Percentiles rank a stretch among this genome's conserved stretches.
These are phyloP conservation scores for Dasypolia templi DNA, from an alignment of 2,888 invertebrate species.

Conservation along the genomic window DNA sequence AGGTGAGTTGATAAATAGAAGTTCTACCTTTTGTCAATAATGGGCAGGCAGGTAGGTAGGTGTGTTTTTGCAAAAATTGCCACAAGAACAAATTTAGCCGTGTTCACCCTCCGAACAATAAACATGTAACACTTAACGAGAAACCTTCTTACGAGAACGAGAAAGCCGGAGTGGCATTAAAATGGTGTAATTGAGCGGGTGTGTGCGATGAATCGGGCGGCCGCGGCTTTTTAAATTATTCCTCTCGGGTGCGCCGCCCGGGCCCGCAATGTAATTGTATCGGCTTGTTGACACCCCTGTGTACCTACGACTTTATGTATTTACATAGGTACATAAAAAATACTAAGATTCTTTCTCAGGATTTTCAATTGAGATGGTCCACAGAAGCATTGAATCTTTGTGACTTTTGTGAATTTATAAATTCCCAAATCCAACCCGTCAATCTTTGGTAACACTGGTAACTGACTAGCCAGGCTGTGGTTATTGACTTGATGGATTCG, in stretches of 20 bases:
- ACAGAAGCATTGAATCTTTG: not conserved
- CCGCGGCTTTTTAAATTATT: conserved; percentile 69
- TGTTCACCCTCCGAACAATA: conserved; percentile 53
- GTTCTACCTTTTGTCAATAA: not conserved
- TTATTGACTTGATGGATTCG: not conserved
- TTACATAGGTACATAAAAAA: not conserved
- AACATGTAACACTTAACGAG: conserved; percentile 55
- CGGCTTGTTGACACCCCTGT: conserved; percentile 46
- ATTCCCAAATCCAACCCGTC: not conserved
- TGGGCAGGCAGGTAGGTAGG: conserved; percentile 1
- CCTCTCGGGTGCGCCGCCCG: conserved; percentile 59
- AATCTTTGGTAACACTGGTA: too few species aligned
- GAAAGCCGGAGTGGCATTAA: conserved; percentile 58
- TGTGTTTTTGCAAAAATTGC: conserved; percentile 9
- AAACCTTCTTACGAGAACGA: conserved; percentile 48
- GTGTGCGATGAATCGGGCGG: conserved; percentile 61
- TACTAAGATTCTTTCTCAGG: not conserved
- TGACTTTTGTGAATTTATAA: not conserved
- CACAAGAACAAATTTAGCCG: conserved; percentile 16
- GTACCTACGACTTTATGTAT: conserved; percentile 7
- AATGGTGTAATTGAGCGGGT: conserved; percentile 62
- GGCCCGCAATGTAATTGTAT: conserved; percentile 45
- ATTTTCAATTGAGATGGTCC: not conserved
- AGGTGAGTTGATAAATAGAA: not conserved
- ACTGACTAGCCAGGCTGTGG: too few species aligned